A percentile compares a stretch with the other conserved stretches of the same genome.
These are phyloP conservation scores for Oryzias sinensis DNA, from an alignment of 2,797 vertebrate species.

Conservation along the genomic window DNA sequence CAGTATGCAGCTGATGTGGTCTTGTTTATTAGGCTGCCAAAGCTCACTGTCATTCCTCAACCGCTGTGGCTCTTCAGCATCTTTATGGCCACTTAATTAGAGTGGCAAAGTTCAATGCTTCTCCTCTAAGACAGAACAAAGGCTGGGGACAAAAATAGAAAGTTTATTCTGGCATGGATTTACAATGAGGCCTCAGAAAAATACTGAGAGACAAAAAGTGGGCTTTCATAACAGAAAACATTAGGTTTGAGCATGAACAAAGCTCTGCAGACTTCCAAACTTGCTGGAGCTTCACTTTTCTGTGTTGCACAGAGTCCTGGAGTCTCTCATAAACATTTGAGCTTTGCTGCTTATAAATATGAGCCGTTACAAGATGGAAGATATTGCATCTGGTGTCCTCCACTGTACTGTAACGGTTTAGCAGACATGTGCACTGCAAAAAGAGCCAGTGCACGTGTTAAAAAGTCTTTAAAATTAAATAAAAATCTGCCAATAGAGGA, in stretches of 20 bases:
- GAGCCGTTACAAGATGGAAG: slow-evolving; percentile 5
- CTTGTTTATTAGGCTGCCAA: slow-evolving; percentile 27
- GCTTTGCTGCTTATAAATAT: slow-evolving; percentile 1
- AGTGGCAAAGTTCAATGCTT: slow-evolving; percentile 48
- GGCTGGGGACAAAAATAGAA: slow-evolving; percentile 63
- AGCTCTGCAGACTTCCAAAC: background rate
- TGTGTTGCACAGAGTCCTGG: background rate
- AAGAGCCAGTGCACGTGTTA: no score
- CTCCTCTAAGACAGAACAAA: slow-evolving; percentile 60
- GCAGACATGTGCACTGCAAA: no score
- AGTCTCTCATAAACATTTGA: background rate
- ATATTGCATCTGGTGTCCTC: background rate
- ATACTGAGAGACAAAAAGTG: slow-evolving; percentile 15
- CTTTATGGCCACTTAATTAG: slow-evolving; percentile 67
- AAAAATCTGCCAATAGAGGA: no score
- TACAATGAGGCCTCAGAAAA: slow-evolving; percentile 60
- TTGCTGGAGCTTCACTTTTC: background rate
- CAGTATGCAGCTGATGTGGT: slow-evolving; percentile 30
- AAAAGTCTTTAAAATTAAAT: no score
- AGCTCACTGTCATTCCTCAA: slow-evolving; percentile 36
- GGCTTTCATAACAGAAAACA: slow-evolving; percentile 18
- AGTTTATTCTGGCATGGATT: slow-evolving; percentile 54
- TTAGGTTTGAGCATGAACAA: slow-evolving; percentile 5
- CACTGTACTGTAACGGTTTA: background rate
- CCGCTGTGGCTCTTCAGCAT: slow-evolving; percentile 24